A percentile compares a stretch with the other conserved stretches of the same genome.
Conservation (phyloP, 53 echinoderm and acorn worm genomes). For the Echinometra lucunter region DNA sequence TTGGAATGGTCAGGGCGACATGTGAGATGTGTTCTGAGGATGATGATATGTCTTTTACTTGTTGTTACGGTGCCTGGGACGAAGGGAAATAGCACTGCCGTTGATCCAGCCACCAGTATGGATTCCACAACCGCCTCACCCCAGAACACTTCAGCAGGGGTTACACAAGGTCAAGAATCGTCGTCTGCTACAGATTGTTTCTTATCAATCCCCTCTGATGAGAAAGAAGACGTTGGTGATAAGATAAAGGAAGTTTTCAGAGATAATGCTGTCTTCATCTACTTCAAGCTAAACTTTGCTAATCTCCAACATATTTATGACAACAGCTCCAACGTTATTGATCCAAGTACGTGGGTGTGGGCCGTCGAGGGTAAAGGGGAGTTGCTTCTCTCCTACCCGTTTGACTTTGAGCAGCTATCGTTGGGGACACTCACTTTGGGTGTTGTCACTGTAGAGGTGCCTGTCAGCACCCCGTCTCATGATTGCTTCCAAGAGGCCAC, state of each 20-base stretch:
- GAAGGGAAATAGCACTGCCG: not conserved
- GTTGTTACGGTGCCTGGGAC: not conserved
- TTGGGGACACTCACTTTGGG: conserved; percentile 80
- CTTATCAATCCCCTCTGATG: not conserved
- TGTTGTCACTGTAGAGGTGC: conserved; percentile 69
- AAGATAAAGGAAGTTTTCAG: not conserved
- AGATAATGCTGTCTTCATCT: conserved; percentile 66
- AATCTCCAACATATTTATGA: conserved; percentile 64
- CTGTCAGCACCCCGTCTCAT: conserved; percentile 56
- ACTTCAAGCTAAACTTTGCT: conserved; percentile 79
- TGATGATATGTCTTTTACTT: not conserved
- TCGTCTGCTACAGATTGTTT: conserved; percentile 59
- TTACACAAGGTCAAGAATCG: not conserved
- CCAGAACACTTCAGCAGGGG: not conserved
- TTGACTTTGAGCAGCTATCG: conserved; percentile 90
- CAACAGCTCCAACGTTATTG: conserved; percentile 74
- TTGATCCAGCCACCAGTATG: not conserved
- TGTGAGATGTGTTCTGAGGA: not conserved
- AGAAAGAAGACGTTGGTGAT: conserved; percentile 23
- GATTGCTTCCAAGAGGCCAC: conserved; percentile 68
- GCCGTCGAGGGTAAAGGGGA: conserved; percentile 81
- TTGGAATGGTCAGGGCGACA: not conserved
- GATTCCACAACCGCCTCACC: not conserved
- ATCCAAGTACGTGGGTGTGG: conserved; percentile 86
- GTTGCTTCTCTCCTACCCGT: conserved; percentile 84